Evolutionary conservation across 1,140 invertebrate species (phyloP), one percentile per base, ranked within the genome.

Genomic region (Pinna nobilis): DNA sequence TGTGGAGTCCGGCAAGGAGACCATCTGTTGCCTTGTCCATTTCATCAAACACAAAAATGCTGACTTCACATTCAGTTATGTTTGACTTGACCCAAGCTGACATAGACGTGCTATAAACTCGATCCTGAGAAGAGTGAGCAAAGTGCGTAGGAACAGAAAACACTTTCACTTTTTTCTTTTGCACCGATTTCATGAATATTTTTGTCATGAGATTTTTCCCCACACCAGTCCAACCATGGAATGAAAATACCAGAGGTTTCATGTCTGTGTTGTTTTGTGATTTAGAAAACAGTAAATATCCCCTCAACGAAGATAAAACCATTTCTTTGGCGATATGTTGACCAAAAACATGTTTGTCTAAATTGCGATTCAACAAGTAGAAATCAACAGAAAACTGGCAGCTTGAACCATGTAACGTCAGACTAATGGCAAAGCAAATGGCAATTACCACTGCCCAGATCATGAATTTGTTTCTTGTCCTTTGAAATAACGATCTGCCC

Each of bases 151-250:
- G 83, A 37, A 82, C 69, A 15, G 86, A 63, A 25, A 82, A 82
- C 5, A 76, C 74, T 13, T 60, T 74, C 2, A 81, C 50, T 6
- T 66, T 76, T 23, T 50, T 66, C 25, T 70, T 55, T 11, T 72
- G 53, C 55, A 87, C 82, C n/a, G 73, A 41, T 20, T 83, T 68
- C 1, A 76, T 41, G 25, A 86, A 78, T 44, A 85, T 80, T 65
- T 77, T 76, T 47, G 80, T 85, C 3, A 85, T 65, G 70, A 80
- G 84, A 64, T 86, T 87, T 70, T 87, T 87, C 3, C 86, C 86
- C 23, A 85, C 81, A 23, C 86, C 86, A 32, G 86, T 86, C 84
- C 86, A 86, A 0, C 86, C 86, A 80, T 87, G 82, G 41, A 87
- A 82, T 32, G 84, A 87, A 9, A 87, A 63, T 0, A 86, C 82